phyloP scores from a whole-genome alignment of 2,888 invertebrate genomes.

The Caenorhabditis japonica region DNA sequence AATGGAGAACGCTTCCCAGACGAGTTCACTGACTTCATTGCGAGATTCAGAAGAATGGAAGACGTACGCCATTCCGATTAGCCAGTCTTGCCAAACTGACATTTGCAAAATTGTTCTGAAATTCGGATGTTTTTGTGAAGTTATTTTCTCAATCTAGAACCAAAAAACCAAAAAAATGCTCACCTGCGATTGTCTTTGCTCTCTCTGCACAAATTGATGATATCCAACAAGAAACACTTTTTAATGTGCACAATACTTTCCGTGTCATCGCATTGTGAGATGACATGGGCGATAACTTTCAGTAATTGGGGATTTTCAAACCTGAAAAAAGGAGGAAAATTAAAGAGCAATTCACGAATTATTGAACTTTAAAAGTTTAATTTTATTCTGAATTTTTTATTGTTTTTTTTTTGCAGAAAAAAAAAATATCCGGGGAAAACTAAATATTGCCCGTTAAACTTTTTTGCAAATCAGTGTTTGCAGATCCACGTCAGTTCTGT shows the following conservation, averaged over 20 bases:
- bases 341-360: no score
- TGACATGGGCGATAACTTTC: constrained; percentile 96
- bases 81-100: constrained; percentile 99
- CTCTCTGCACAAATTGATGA: constrained; percentile 96
- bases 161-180: not conserved
- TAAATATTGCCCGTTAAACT: no score
- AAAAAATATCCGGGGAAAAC: no score
- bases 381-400: no score
- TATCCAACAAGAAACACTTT: constrained; percentile 95
- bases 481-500: no score
- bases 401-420: no score
- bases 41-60: constrained; percentile 84
- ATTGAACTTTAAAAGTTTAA: no score
- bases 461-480: no score
- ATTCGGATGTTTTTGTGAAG: no score
- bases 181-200: constrained; percentile 90
- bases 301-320: constrained; percentile 87
- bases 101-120: constrained; percentile 91
- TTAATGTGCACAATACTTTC: constrained; percentile 90
- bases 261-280: constrained; percentile 94
- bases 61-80: constrained; percentile 94
- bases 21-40: constrained; percentile 93
- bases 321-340: constrained; percentile 31
- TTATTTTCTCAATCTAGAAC: not conserved
- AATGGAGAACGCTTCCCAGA: constrained; percentile 96